Base-by-base conservation (phyloP, 2,113 vertebrate genomes). In the Todiramphus chloris region DNA sequence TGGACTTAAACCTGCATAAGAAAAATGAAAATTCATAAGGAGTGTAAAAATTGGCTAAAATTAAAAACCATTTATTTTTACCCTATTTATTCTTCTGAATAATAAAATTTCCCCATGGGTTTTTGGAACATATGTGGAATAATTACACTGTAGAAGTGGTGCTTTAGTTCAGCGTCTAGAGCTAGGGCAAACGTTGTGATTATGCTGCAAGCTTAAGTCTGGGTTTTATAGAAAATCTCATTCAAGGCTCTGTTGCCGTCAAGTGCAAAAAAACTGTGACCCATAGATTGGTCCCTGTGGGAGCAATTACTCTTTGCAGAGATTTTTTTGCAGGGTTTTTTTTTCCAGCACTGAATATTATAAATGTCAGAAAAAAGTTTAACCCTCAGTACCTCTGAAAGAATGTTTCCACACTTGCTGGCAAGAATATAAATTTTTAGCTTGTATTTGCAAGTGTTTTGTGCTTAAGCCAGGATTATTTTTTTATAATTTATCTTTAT, bases 271-370 rank as follows among this genome's bases (percentile, higher is more conserved):
- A 97, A 96, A 92, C 92, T 98, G 97, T 98, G 97, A 98, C 98
- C 97, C 66, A 28, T 60, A 98, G 97, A 98, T 98, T 97, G 97
- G 98, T 99, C 99, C 98, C 99, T 98, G 35, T 82, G 99, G 98
- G 99, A 99, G 98, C 98, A 99, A 99, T 99, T 99, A 99, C 97
- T 97, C 94, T 96, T 87, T 90, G 93, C 97, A 95, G 95, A 90
- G 92, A 97, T 97, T 95, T 96, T 96, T 51, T 51, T 51, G 23
- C 50, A 51, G 50, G 50, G 13, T 24, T 51, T 51, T 96, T 96
- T 91, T 95, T 68, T 86, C 91, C 90, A 93, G 92, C 96, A 76
- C 90, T 97, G 97, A 98, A 97, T 98, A 98, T 98, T 98, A 96
- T 96, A 92, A 98, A 98, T 98, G 98, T 98, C 98, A 98, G 96